phyloP scores from a whole-genome alignment of 2,888 invertebrate genomes.

The Drosophila anomalata region DNA sequence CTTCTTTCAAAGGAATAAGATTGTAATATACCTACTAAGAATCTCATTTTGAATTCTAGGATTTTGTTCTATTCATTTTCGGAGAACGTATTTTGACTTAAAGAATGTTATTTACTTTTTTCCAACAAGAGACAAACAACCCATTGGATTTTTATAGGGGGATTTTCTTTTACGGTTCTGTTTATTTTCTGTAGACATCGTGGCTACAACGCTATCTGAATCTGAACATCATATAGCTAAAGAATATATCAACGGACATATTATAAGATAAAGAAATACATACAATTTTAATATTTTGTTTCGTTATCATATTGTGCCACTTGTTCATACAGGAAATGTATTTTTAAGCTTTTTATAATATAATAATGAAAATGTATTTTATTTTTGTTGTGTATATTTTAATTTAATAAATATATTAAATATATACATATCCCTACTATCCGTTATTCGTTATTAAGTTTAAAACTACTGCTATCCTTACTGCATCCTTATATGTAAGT shows the following conservation, averaged over 20 bases:
- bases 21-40: neutral
- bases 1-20: neutral
- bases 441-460: no score
- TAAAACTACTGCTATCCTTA: no score
- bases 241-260: neutral
- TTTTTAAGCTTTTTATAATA: no score
- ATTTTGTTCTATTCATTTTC: neutral
- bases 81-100: neutral
- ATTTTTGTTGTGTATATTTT: no score
- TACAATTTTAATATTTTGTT: neutral
- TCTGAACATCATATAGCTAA: neutral
- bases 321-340: neutral
- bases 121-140: slow-evolving; percentile 3
- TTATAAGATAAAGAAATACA: neutral
- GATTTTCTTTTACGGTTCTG: neutral
- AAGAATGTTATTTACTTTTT: neutral
- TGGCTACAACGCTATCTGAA: neutral
- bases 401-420: no score
- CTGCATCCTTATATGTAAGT: neutral
- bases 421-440: no score
- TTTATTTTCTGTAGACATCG: slow-evolving; percentile 2
- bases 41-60: neutral
- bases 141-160: slow-evolving; percentile 2
- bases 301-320: neutral
- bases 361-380: no score